Conservation (phyloP, 2,113 vertebrate genomes). For the Epinephelus cyanopodus region DNA sequence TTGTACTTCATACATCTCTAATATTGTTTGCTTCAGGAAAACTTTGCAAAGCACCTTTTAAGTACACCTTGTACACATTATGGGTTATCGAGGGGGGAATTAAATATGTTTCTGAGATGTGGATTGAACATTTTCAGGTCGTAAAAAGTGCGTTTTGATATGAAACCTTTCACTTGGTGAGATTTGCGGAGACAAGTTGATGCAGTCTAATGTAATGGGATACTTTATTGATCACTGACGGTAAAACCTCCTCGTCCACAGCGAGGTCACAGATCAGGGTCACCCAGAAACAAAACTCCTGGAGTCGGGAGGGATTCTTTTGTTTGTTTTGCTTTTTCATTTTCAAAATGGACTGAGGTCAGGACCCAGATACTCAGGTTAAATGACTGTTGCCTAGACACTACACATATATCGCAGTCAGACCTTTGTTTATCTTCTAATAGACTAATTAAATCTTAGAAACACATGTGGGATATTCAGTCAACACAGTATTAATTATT, state of each 20-base stretch:
- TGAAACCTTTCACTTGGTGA: background rate
- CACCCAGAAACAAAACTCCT: slow-evolving; percentile 14
- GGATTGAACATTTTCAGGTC: background rate
- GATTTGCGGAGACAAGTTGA: background rate
- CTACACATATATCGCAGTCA: background rate
- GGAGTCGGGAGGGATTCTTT: slow-evolving; percentile 5
- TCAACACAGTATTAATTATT: background rate
- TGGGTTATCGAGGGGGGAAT: background rate
- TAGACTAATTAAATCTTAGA: background rate
- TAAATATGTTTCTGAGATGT: background rate
- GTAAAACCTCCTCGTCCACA: slow-evolving; percentile 11
- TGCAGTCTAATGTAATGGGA: slow-evolving; percentile 22
- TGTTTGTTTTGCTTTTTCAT: slow-evolving; percentile 15
- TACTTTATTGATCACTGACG: slow-evolving; percentile 42
- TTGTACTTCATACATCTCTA: background rate
- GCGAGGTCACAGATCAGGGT: slow-evolving; percentile 51
- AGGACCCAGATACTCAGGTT: background rate
- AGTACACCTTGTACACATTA: background rate
- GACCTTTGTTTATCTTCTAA: background rate
- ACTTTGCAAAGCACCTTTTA: background rate
- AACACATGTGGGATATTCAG: background rate
- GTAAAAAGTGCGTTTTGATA: too few species aligned
- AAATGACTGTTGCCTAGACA: background rate
- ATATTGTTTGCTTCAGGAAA: background rate
- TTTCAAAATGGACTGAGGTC: background rate